Evolutionary conservation across 2,113 vertebrate species (phyloP).

Genomic region (Serranochromis macrocephalus): DNA sequence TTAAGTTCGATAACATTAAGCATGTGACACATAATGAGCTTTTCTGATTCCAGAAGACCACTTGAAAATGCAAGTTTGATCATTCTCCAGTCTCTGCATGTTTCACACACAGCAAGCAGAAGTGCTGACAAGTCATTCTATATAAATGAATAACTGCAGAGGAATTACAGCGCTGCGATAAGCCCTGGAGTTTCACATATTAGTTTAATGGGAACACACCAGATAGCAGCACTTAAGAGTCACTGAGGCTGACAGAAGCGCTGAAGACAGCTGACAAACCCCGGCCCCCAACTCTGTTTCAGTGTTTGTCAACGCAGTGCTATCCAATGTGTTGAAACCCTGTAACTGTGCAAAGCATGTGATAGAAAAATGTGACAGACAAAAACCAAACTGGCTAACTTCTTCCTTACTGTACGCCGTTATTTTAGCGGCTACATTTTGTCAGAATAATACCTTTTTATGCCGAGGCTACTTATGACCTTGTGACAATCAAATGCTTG

Average conservation of each 20-base stretch:
- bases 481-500: neutral
- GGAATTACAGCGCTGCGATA: slow-evolving; percentile 21
- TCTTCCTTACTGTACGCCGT: neutral
- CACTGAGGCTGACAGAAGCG: neutral
- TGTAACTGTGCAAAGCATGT: neutral
- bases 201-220: slow-evolving; percentile 34
- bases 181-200: slow-evolving; percentile 33
- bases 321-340: neutral
- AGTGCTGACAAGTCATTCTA: slow-evolving; percentile 31
- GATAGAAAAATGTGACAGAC: neutral
- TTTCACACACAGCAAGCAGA: neutral
- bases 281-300: neutral
- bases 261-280: neutral
- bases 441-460: neutral
- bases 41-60: neutral
- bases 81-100: neutral
- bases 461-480: neutral
- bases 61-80: neutral
- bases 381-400: neutral
- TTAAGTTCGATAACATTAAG: neutral
- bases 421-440: neutral
- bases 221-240: slow-evolving; percentile 24
- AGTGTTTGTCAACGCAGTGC: neutral
- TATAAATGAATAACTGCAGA: slow-evolving; percentile 25
- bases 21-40: neutral